A percentile compares a stretch with the other conserved stretches of the same genome.
Conservation (phyloP, 2,797 vertebrate species). For the Rhinella marina region DNA sequence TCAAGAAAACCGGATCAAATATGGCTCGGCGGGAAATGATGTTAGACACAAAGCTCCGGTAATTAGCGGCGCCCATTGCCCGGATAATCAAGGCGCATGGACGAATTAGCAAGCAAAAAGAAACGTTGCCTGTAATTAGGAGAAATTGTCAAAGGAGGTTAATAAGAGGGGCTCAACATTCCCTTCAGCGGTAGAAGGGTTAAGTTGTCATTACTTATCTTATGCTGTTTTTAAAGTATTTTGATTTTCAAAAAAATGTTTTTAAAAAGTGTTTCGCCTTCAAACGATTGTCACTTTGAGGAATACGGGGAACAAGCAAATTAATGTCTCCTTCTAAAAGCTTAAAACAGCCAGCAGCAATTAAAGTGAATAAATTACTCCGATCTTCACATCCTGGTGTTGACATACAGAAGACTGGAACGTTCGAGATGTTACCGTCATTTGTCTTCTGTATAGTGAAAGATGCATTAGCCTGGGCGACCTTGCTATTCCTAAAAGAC, state of each 20-base stretch:
- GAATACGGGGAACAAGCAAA: slow-evolving; percentile 41
- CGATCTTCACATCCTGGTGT: slow-evolving; percentile 17
- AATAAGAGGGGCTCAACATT: background rate
- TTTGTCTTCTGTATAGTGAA: slow-evolving; percentile 30
- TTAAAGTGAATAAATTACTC: slow-evolving; percentile 49
- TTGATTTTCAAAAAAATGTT: background rate
- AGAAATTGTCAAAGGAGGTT: background rate
- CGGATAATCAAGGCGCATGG: slow-evolving; percentile 4
- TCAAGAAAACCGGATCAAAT: slow-evolving; percentile 6
- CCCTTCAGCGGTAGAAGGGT: background rate
- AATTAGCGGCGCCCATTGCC: background rate
- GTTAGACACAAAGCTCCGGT: slow-evolving; percentile 9
- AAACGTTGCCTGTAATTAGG: background rate
- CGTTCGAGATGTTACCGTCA: slow-evolving; percentile 28
- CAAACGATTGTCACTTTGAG: slow-evolving; percentile 35
- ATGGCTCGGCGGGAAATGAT: background rate
- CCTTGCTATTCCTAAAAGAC: slow-evolving; percentile 8
- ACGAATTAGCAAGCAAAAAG: background rate
- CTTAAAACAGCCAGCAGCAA: slow-evolving; percentile 45
- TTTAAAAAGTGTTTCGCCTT: slow-evolving; percentile 14
- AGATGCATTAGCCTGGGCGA: slow-evolving; percentile 35
- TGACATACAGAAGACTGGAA: slow-evolving; percentile 37
- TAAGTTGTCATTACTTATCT: background rate
- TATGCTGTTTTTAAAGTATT: slow-evolving; percentile 26
- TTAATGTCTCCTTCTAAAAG: slow-evolving; percentile 50